Percentiles rank a stretch among this genome's conserved stretches.
phyloP scores from a whole-genome alignment of 2,888 invertebrate genomes.

The Drosophila falleni region DNA sequence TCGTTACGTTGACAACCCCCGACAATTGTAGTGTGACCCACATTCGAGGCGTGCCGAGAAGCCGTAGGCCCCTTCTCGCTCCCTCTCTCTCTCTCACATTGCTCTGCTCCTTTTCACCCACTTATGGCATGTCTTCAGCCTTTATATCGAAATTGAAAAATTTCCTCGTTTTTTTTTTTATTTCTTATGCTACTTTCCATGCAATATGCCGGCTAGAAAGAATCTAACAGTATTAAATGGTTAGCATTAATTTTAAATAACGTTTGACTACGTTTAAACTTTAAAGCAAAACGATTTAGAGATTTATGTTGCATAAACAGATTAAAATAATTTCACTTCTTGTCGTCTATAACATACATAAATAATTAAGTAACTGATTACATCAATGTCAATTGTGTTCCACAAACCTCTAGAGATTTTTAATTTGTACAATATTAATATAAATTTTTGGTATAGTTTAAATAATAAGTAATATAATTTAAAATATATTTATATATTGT shows the following conservation, averaged over 20 bases:
- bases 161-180: conserved; percentile 14
- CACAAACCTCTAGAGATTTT: too few species aligned
- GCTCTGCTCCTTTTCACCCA: conserved; percentile 17
- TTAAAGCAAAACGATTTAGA: neutral
- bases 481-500: too few species aligned
- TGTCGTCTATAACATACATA: neutral
- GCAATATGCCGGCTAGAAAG: conserved; percentile 40
- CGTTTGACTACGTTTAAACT: conserved; percentile 5
- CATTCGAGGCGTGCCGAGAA: conserved; percentile 72
- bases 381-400: neutral
- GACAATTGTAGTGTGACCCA: conserved; percentile 73
- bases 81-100: conserved; percentile 7
- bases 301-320: neutral
- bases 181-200: conserved; percentile 11
- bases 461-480: too few species aligned
- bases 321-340: neutral
- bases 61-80: conserved; percentile 29
- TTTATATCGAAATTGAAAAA: conserved; percentile 75
- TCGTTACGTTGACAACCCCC: conserved; percentile 78
- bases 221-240: conserved; percentile 14
- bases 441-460: neutral
- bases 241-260: conserved; percentile 21
- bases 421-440: neutral
- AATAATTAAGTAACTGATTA: neutral
- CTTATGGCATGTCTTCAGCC: conserved; percentile 64